These are phyloP conservation scores for Beris morrisii DNA, from an alignment of 2,888 invertebrate genomes.

Conservation along the genomic window DNA sequence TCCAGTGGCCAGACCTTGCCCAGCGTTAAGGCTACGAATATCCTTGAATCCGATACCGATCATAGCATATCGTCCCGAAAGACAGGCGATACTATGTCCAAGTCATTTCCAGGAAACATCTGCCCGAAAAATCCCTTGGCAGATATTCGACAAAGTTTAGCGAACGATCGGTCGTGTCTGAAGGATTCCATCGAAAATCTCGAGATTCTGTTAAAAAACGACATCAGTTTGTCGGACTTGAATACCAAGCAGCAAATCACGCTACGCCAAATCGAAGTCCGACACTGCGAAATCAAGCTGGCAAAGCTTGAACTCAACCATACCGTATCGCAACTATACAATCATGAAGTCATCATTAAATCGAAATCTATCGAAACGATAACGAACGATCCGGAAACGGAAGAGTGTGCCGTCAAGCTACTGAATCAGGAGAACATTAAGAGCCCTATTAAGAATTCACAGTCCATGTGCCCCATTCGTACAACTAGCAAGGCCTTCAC, in stretches of 20 bases:
- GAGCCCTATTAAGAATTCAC: constrained; percentile 53
- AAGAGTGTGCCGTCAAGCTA: constrained; percentile 31
- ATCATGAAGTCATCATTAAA: constrained; percentile 10
- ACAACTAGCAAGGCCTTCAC: constrained; percentile 46
- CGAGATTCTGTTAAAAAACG: constrained; percentile 55
- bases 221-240: constrained; percentile 54
- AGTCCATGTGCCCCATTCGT: constrained; percentile 52
- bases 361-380: constrained; percentile 29
- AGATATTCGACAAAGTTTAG: constrained; percentile 50
- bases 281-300: constrained; percentile 6
- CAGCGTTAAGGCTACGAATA: constrained; percentile 42
- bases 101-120: constrained; percentile 27
- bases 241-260: constrained; percentile 54
- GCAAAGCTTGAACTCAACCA: constrained; percentile 10
- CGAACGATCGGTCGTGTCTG: constrained; percentile 47
- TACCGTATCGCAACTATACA: background rate
- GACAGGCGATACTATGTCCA: constrained; percentile 14
- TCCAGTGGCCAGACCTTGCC: constrained; percentile 45
- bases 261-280: constrained; percentile 38
- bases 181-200: constrained; percentile 56
- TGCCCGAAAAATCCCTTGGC: constrained; percentile 47
- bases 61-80: constrained; percentile 6
- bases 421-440: constrained; percentile 47
- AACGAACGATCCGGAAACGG: constrained; percentile 6
- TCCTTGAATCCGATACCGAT: constrained; percentile 44